Conservation (phyloP, 2,797 vertebrate genomes). For the Pogonophryne albipinna region DNA sequence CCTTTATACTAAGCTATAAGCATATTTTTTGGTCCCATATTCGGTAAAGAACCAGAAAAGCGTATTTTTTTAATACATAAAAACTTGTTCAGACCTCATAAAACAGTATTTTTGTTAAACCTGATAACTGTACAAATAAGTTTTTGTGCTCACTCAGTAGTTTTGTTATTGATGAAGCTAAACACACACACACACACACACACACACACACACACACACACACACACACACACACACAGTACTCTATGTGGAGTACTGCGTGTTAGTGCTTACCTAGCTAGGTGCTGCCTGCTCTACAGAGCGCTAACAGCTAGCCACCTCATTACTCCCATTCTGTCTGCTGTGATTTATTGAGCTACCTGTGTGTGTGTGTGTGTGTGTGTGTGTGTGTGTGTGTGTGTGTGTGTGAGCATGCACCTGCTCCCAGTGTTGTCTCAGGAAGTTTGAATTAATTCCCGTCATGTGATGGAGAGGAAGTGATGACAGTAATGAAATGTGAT, state of each 20-base stretch:
- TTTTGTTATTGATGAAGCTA: conserved; percentile 8
- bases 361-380: conserved; percentile 45
- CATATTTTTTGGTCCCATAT: background rate
- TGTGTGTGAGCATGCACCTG: conserved; percentile 38
- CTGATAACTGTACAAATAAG: background rate
- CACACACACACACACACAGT: background rate
- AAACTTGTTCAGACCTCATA: conserved; percentile 6
- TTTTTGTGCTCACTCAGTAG: conserved; percentile 1
- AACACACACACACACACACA: background rate
- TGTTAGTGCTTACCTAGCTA: conserved; percentile 4
- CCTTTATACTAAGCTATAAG: conserved; percentile 3
- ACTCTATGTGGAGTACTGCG: conserved; percentile 11
- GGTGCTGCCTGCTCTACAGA: conserved; percentile 30
- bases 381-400: conserved; percentile 29
- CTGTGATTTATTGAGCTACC: conserved; percentile 73
- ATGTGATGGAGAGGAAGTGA: conserved; percentile 61
- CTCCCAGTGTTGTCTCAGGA: conserved; percentile 47
- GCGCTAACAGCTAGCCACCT: conserved; percentile 53
- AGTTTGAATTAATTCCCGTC: conserved; percentile 60
- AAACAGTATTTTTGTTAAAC: conserved; percentile 7
- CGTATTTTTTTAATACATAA: background rate
- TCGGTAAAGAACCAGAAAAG: background rate
- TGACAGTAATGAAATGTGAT: conserved; percentile 68
- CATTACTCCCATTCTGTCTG: conserved; percentile 79
- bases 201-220: too few relatives aligned